Conservation (phyloP, 2,797 vertebrate species). For the Tarsius wallacei region DNA sequence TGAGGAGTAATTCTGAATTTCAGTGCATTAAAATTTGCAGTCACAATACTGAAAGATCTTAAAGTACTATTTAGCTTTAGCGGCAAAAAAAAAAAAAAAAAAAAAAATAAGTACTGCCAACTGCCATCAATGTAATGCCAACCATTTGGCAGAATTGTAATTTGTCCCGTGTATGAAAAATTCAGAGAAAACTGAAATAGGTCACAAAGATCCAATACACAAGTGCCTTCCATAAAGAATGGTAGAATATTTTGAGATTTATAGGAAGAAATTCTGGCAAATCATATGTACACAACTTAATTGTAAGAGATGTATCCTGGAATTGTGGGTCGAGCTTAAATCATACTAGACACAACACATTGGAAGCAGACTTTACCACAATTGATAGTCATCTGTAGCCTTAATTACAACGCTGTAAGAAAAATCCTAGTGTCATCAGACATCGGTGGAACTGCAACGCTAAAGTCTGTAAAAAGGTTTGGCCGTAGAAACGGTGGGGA, state of each 20-base stretch:
- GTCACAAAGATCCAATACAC: background rate
- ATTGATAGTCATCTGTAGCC: background rate
- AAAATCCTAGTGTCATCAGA: background rate
- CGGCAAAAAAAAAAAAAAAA: background rate
- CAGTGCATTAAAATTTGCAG: background rate
- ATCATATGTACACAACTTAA: background rate
- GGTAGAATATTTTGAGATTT: background rate
- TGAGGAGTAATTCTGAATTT: background rate
- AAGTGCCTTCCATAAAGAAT: background rate
- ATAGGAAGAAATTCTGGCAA: background rate
- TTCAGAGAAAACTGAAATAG: slow-evolving; percentile 1
- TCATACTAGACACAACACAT: background rate
- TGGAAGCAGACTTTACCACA: background rate
- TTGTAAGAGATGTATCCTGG: background rate
- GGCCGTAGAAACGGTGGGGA: background rate
- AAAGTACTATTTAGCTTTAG: background rate
- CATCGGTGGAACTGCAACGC: background rate
- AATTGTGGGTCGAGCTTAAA: background rate
- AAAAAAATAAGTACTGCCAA: background rate
- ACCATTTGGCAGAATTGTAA: background rate
- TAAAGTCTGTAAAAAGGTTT: background rate
- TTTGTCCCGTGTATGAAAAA: background rate
- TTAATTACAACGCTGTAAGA: background rate
- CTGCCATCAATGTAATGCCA: background rate
- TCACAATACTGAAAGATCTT: background rate